Evolutionary conservation across 2,888 invertebrate species (phyloP), one percentile per base, ranked within the genome.

Genomic region (Microplitis deprimator): DNA sequence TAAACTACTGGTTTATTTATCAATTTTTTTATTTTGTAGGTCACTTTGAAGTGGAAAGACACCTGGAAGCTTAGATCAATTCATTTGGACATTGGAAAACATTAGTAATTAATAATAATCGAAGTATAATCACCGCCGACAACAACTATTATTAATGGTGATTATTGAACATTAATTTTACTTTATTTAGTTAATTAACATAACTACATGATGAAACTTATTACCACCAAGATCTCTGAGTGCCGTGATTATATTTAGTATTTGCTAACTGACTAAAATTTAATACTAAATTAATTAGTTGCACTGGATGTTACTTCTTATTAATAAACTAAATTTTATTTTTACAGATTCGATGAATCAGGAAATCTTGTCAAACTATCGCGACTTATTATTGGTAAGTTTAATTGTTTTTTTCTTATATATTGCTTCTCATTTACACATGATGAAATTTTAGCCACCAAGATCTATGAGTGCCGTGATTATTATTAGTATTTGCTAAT

Each of bases 191-290:
- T 62, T 69, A 71, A 72, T 73, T 38, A 7, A 73, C 29, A 76
- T 70, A 74, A 39, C 1, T 75, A 39, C 13, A 71, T 81, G 80
- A 83, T 82, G 82, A 82, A 78, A 79, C 74, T 67, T 77, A 62
- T 77, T 77, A 81, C 83, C 82, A 83, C 83, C 83, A 83, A 83
- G 82, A 83, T 83, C 83, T 82, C 78, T 83, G 83, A 84, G 7
- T 80, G 84, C 82, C 82, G 61, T 83, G 83, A 84, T 83, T 84
- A 75, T 77, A 70, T 29, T 71, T 59, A 77, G 82, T 84, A 84
- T 84, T 83, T 84, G 84, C 82, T 84, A 84, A 80, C 83, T 84
- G 84, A 84, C 7, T 3, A 29, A 1, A 62, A 62, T 62, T 62
- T 3, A 17, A 20, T 5, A 8, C 1, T 1, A n/a, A 65, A 29